A percentile compares a stretch with the other conserved stretches of the same genome.
phyloP scores from a whole-genome alignment of 2,888 invertebrate genomes.

The Noctua janthina region DNA sequence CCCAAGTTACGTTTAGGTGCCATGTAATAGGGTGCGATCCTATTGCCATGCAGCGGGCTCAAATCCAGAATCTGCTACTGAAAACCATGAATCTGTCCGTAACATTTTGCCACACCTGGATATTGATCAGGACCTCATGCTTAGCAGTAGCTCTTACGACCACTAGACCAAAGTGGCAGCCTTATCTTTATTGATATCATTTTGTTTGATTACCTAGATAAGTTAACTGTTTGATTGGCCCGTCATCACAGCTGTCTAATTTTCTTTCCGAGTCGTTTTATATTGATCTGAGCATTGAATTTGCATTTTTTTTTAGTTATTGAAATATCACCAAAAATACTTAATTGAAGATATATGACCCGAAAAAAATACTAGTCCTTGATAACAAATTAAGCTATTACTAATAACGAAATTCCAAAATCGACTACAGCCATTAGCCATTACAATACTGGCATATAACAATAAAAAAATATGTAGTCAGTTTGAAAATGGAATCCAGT shows the following conservation, averaged over 20 bases:
- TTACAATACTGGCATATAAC: background rate
- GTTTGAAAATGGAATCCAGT: conserved; percentile 51
- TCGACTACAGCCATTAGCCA: background rate
- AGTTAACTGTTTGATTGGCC: background rate
- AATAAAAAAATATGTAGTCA: conserved; percentile 10
- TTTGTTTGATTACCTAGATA: background rate
- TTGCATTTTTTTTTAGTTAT: background rate
- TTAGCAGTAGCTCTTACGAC: background rate
- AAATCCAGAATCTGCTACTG: background rate
- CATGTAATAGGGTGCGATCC: background rate
- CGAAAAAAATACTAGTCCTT: background rate
- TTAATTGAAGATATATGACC: background rate
- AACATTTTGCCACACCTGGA: background rate
- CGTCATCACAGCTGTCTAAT: background rate
- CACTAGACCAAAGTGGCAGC: background rate
- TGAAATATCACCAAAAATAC: background rate
- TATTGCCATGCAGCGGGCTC: background rate
- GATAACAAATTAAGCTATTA: background rate
- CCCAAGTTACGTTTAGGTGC: too few species aligned
- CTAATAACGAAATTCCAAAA: background rate
- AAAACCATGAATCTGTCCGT: background rate
- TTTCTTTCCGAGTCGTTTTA: background rate
- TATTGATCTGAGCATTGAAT: background rate
- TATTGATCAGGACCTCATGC: background rate
- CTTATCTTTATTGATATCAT: background rate